Evolutionary conservation across 2,113 vertebrate genomes (phyloP).

Genomic region (Phainopepla nitens): DNA sequence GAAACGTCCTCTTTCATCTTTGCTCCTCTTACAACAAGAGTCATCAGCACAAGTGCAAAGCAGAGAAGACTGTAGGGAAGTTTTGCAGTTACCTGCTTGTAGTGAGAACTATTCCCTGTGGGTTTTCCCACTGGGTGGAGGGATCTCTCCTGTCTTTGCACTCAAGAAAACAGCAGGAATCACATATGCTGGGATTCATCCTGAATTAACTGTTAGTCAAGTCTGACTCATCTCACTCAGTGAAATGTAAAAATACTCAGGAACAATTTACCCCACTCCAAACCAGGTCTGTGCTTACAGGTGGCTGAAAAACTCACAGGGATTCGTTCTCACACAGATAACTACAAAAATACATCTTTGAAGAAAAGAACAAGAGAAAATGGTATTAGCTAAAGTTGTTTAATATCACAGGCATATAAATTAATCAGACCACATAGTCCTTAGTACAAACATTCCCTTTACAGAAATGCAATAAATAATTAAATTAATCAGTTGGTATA

Average conservation of each 20-base stretch:
- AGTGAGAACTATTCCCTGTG: neutral
- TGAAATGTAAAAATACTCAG: neutral
- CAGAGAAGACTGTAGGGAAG: neutral
- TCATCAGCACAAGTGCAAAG: neutral
- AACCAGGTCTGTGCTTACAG: neutral
- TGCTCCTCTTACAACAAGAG: neutral
- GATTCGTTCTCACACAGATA: neutral
- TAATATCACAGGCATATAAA: conserved; percentile 72
- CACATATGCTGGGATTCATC: neutral
- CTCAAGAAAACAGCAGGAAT: neutral
- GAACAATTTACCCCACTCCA: neutral
- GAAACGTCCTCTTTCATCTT: neutral
- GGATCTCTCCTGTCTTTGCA: neutral
- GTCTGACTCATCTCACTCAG: neutral
- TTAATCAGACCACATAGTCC: conserved; percentile 60
- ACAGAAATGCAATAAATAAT: conserved; percentile 78
- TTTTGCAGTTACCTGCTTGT: neutral
- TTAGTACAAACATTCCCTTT: conserved; percentile 53
- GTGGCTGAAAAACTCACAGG: neutral
- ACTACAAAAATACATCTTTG: neutral
- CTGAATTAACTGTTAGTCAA: neutral
- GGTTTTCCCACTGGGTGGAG: neutral
- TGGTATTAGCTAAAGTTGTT: conserved; percentile 43
- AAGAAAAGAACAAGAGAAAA: neutral
- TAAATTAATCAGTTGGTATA: conserved; percentile 69